phyloP scores from a whole-genome alignment of 1,140 invertebrate species.

The Penaeus japonicus region DNA sequence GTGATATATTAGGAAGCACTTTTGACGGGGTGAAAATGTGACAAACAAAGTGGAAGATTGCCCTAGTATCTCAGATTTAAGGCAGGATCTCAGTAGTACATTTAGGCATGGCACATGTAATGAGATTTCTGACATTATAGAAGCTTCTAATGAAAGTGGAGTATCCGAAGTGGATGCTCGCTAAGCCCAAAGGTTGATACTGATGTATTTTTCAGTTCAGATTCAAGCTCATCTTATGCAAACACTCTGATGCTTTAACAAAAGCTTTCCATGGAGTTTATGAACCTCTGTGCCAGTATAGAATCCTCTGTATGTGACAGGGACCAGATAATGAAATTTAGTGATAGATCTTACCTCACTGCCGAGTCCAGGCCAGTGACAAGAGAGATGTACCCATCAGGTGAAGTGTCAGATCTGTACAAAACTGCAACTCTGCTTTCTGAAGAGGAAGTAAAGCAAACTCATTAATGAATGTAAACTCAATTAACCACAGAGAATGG shows the following conservation, averaged over 20 bases:
- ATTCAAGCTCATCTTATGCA: not conserved
- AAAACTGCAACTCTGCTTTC: not conserved
- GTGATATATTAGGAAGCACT: not conserved
- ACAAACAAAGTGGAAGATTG: not conserved
- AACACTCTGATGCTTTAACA: not conserved
- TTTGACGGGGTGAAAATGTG: not conserved
- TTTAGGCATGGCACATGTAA: conserved; percentile 46
- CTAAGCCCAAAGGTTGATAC: conserved; percentile 25
- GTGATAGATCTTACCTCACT: conserved; percentile 13
- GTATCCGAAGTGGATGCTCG: not conserved
- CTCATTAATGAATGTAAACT: too few relatives aligned
- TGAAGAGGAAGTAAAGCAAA: too few relatives aligned
- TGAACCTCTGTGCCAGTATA: not conserved
- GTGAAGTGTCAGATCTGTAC: not conserved
- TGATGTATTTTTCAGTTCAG: conserved; percentile 21
- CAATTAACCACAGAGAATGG: too few relatives aligned
- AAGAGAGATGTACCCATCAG: too few relatives aligned
- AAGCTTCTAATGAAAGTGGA: not conserved
- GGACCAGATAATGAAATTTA: not conserved
- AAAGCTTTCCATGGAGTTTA: not conserved
- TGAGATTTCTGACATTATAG: conserved; percentile 35
- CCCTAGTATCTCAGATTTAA: not conserved
- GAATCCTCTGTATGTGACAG: not conserved
- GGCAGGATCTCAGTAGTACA: conserved; percentile 21
- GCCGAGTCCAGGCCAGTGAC: not conserved